These are phyloP conservation scores for Mesochorus sp. DNA, from an alignment of 2,888 invertebrate genomes.

Conservation along the genomic window DNA sequence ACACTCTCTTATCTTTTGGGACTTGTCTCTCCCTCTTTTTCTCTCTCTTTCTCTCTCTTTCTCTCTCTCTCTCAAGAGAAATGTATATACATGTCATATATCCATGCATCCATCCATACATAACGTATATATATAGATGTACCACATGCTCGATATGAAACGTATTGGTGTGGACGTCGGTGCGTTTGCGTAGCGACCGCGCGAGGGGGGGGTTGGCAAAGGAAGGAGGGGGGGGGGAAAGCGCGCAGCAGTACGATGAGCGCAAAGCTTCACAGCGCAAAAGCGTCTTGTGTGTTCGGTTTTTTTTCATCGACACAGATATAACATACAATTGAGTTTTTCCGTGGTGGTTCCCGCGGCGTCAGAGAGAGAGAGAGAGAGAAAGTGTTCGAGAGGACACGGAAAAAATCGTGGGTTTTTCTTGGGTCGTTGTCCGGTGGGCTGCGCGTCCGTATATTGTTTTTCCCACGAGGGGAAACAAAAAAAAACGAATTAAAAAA, in stretches of 20 bases:
- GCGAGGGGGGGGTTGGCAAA: too few species aligned
- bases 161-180: conserved; percentile 15
- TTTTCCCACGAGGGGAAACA: conserved; percentile 5
- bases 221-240: too few species aligned
- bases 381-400: neutral
- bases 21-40: neutral
- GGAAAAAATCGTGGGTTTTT: conserved; percentile 8
- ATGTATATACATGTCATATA: neutral
- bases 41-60: too few species aligned
- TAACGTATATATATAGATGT: neutral
- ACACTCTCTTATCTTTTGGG: neutral
- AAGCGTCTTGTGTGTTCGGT: conserved; percentile 16
- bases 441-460: neutral
- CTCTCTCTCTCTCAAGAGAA: neutral
- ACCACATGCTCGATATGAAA: neutral
- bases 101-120: neutral
- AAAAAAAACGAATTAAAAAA: neutral
- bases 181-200: conserved; percentile 60
- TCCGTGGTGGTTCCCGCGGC: conserved; percentile 57
- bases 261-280: conserved; percentile 47
- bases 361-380: conserved; percentile 44
- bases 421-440: conserved; percentile 54
- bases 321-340: conserved; percentile 48
- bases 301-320: conserved; percentile 31
- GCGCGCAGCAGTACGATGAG: conserved; percentile 43